Conservation (phyloP, 2,797 vertebrate genomes). For the Zalophus californianus region DNA sequence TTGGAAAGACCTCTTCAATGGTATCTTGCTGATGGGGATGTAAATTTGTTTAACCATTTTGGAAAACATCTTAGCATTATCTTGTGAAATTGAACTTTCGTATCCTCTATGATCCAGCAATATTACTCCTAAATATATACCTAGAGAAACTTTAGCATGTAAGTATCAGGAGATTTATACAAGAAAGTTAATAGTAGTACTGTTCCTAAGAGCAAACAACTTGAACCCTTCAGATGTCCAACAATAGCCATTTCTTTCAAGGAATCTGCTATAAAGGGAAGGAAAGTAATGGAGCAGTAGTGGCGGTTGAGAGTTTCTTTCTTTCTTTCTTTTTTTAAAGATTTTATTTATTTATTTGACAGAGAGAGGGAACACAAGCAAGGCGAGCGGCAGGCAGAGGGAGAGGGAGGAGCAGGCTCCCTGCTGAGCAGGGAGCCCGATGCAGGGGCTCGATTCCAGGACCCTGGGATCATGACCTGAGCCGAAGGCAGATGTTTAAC, state of each 20-base stretch:
- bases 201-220: background rate
- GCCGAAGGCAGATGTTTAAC: no score
- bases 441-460: no score
- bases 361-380: no score
- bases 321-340: background rate
- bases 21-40: background rate
- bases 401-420: no score
- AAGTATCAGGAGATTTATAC: background rate
- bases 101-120: background rate
- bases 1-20: background rate
- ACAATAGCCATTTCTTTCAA: background rate
- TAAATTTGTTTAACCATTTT: conserved; percentile 24
- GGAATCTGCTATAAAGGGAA: background rate
- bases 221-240: background rate
- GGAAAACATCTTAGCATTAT: conserved; percentile 9
- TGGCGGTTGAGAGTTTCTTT: background rate
- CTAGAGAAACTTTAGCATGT: background rate
- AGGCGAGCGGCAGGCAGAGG: no score
- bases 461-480: no score
- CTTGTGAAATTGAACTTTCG: conserved; percentile 16
- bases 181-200: background rate
- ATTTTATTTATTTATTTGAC: no score
- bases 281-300: background rate
- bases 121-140: background rate
- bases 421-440: no score